These are phyloP conservation scores for Cryptotis parvus DNA, from an alignment of 2,113 vertebrate species.

Conservation along the genomic window DNA sequence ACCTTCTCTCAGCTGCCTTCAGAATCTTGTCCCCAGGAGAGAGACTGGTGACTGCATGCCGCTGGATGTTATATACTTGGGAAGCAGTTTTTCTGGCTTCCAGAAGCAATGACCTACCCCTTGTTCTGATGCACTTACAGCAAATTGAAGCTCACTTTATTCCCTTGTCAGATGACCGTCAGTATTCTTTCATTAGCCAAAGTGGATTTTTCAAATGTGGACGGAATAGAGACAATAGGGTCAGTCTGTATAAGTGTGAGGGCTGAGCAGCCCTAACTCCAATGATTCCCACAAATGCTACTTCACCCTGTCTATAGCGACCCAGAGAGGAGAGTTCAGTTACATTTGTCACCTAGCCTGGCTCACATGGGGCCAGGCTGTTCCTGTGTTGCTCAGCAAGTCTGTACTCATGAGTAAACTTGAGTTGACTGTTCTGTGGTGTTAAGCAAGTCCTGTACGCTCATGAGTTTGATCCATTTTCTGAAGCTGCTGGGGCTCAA, in stretches of 20 bases:
- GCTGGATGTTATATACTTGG: neutral
- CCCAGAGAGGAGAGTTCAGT: neutral
- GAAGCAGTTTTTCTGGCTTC: neutral
- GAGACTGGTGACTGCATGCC: neutral
- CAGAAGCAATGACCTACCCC: neutral
- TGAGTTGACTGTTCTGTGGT: slow-evolving; percentile 13
- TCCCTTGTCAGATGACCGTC: neutral
- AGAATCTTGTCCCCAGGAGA: neutral
- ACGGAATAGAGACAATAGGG: neutral
- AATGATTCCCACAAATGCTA: neutral
- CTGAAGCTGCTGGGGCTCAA: neutral
- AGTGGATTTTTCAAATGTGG: neutral
- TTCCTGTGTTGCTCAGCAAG: too few relatives aligned
- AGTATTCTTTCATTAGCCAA: slow-evolving; percentile 28
- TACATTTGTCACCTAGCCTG: neutral
- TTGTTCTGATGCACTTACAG: neutral
- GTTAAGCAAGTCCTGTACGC: neutral
- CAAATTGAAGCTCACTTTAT: neutral
- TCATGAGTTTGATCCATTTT: neutral
- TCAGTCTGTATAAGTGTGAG: neutral
- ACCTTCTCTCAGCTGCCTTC: neutral
- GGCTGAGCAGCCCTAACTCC: neutral
- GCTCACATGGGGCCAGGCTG: too few relatives aligned
- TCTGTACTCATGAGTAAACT: too few relatives aligned
- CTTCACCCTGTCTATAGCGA: neutral